Evolutionary conservation across 2,888 invertebrate genomes (phyloP).

Genomic region (Tenthredo livida): DNA sequence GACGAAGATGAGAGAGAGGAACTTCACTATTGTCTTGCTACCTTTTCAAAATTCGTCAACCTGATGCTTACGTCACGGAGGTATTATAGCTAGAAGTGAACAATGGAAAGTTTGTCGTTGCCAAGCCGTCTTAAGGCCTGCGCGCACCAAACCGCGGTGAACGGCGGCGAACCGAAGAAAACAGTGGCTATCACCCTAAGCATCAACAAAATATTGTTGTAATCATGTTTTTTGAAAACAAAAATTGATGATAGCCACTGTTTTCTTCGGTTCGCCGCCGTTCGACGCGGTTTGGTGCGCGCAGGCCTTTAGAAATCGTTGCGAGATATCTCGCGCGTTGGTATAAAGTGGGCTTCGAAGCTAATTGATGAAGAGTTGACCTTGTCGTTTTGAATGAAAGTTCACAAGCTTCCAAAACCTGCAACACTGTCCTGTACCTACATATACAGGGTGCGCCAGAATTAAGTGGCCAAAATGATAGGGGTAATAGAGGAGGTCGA

Average conservation of each 20-base stretch:
- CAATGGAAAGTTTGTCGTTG: slow-evolving; percentile 4
- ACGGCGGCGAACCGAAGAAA: too few species aligned
- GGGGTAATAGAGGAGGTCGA: too few species aligned
- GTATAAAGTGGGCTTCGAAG: not conserved
- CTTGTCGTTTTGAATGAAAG: slow-evolving; percentile 10
- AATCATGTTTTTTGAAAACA: too few species aligned
- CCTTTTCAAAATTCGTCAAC: slow-evolving; percentile 11
- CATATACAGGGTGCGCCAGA: too few species aligned
- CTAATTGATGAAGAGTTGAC: not conserved
- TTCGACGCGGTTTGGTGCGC: too few species aligned
- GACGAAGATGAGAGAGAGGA: not conserved
- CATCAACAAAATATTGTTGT: too few species aligned
- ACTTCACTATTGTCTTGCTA: slow-evolving; percentile 18
- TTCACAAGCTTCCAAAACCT: not conserved
- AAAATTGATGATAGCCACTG: too few species aligned
- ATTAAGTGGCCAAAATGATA: too few species aligned
- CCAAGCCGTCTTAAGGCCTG: too few species aligned
- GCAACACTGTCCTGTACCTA: not conserved
- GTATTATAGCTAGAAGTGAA: not conserved
- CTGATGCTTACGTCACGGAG: not conserved
- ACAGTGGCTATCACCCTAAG: too few species aligned
- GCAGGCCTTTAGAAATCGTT: not conserved
- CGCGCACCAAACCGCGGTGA: too few species aligned
- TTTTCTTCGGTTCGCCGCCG: too few species aligned
- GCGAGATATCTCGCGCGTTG: not conserved